phyloP scores from a whole-genome alignment of 2,113 vertebrate species.

The Casuarius casuarius region DNA sequence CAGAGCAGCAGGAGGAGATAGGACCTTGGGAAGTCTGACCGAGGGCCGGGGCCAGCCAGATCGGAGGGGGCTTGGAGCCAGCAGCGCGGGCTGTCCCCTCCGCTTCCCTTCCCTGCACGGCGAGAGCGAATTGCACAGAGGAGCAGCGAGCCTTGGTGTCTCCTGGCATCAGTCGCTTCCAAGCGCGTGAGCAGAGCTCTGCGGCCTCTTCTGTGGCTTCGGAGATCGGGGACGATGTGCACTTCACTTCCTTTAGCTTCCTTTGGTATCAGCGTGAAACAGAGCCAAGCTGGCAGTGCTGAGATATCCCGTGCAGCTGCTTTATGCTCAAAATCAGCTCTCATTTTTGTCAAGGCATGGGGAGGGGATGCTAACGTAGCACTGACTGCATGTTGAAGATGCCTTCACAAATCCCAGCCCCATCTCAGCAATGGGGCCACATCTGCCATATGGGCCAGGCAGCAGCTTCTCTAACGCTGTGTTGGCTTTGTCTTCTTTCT shows the following conservation, averaged over 20 bases:
- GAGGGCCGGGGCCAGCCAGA: not conserved
- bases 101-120: not conserved
- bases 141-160: not conserved
- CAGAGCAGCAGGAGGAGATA: not conserved
- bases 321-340: not conserved
- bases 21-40: not conserved
- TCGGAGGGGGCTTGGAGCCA: not conserved
- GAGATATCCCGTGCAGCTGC: not conserved
- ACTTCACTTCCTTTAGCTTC: not conserved
- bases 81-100: not conserved
- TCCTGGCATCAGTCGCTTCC: not conserved
- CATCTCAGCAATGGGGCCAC: rapidly evolving
- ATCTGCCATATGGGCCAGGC: rapidly evolving
- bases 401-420: not conserved
- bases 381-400: rapidly evolving
- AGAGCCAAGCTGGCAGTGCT: not conserved
- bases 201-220: not conserved
- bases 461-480: not conserved
- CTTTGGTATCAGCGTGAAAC: not conserved
- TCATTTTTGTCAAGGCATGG: not conserved
- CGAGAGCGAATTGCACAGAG: not conserved
- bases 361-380: not conserved
- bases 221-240: not conserved
- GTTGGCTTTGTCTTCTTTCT: not conserved
- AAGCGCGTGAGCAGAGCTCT: not conserved